These are phyloP conservation scores for Ips typographus DNA, from an alignment of 1,140 invertebrate genomes.

Conservation along the genomic window DNA sequence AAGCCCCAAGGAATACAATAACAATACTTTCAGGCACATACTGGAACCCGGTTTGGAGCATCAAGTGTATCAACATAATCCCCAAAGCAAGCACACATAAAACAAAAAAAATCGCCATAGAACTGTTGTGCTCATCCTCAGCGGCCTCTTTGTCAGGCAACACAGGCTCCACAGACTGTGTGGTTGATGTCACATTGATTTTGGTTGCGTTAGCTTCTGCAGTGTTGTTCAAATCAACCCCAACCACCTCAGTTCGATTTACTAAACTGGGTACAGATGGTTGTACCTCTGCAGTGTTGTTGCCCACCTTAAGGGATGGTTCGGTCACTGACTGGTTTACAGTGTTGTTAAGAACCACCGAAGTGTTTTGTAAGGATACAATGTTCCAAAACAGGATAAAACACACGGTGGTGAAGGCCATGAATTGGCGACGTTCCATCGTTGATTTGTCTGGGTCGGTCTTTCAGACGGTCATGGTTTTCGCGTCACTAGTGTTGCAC, in stretches of 20 bases:
- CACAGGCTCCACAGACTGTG: conserved; percentile 62
- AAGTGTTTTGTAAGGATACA: conserved; percentile 32
- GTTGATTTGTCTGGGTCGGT: neutral
- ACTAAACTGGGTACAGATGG: neutral
- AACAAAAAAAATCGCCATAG: conserved; percentile 96
- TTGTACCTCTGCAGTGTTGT: neutral
- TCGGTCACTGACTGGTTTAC: neutral
- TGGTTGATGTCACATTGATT: conserved; percentile 51
- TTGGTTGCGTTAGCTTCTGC: conserved; percentile 24
- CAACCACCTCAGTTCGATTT: neutral
- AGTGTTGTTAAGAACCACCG: neutral
- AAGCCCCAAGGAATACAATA: conserved; percentile 91
- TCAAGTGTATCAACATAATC: conserved; percentile 90
- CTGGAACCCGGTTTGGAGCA: conserved; percentile 94
- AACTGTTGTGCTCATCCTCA: conserved; percentile 94
- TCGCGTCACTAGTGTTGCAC: no score
- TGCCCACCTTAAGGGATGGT: neutral
- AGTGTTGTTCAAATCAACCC: conserved; percentile 16
- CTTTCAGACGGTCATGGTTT: no score
- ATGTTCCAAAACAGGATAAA: conserved; percentile 39
- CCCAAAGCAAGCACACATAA: conserved; percentile 89
- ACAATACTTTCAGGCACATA: conserved; percentile 97
- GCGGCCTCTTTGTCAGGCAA: conserved; percentile 85
- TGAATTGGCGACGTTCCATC: conserved; percentile 20
- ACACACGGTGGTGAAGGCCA: conserved; percentile 31